Evolutionary conservation across 2,797 vertebrate genomes (phyloP), one percentile per base, ranked within the genome.

Genomic region (Enoplosus armatus): DNA sequence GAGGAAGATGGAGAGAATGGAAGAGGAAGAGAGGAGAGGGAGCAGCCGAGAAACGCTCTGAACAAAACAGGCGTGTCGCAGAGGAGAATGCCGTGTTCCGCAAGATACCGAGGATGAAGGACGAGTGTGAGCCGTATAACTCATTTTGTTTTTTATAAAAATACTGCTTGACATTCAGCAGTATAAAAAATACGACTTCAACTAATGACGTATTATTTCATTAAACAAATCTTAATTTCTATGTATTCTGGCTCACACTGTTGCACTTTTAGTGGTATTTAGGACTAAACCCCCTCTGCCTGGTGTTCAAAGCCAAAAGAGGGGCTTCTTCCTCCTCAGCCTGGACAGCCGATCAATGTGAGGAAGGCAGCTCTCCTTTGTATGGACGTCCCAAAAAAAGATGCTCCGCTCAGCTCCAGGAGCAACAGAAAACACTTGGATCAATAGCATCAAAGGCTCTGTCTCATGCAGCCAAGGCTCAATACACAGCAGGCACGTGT

Each of bases 391-490:
- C 83, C 82, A 24, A 26, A 69, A 87, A 77, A 86, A 81, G 65
- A 71, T 33, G 72, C 73, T 82, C 35, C 24, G 26, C 78, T 87
- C 70, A 72, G 82, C 71, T 81, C 63, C 60, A 43, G 72, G n/a
- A 82, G 77, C 67, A 76, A 71, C 72, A 85, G 63, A 72, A 83
- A 86, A 81, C 83, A 64, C 54, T 77, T 1, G 5, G 81, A 86
- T 91, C 87, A 59, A 89, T 90, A 77, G 59, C 89, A 83, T 87
- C 84, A 89, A 87, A 87, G 88, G 64, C 35, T 72, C 37, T 2
- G 69, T 56, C 77, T 83, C 73, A 47, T 29, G 45, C 58, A 71
- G 39, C 61, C 58, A 9, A 33, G 71, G 51, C 68, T 82, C 79
- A 15, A 66, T 35, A 31, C 77, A 20, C 69, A 64, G 61, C 62